Percentiles rank a stretch among this genome's conserved stretches.
These are phyloP conservation scores for Aleadryas rufinucha DNA, from an alignment of 2,113 vertebrate genomes.

Conservation along the genomic window DNA sequence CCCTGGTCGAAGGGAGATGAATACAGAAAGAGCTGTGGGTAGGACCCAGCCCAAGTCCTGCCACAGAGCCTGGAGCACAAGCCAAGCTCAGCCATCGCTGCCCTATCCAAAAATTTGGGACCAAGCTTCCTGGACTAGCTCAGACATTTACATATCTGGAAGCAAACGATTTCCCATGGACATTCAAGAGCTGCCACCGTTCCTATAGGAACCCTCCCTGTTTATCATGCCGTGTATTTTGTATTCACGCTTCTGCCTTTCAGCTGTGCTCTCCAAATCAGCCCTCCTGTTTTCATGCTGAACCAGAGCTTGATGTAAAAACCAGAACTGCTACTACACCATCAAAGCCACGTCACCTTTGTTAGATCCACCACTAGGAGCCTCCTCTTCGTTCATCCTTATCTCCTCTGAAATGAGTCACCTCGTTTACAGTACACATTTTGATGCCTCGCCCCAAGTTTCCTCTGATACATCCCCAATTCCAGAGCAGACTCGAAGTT, in stretches of 20 bases:
- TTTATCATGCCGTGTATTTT: background rate
- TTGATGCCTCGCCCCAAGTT: background rate
- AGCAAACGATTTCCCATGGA: background rate
- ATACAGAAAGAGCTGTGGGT: background rate
- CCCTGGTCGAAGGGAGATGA: background rate
- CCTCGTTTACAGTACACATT: background rate
- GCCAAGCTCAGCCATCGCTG: background rate
- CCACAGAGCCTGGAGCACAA: background rate
- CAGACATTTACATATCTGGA: background rate
- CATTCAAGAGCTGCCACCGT: background rate
- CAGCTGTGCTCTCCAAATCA: background rate
- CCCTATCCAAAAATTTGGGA: background rate
- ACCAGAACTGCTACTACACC: background rate
- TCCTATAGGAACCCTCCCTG: background rate
- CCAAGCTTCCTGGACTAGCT: background rate
- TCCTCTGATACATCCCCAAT: background rate
- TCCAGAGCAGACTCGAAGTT: background rate
- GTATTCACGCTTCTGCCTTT: background rate
- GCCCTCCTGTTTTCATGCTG: background rate
- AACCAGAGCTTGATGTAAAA: background rate
- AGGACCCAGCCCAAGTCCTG: background rate
- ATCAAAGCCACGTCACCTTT: background rate
- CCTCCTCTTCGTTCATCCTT: background rate
- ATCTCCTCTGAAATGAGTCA: background rate
- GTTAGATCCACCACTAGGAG: background rate